Base-by-base conservation (phyloP, 2,888 invertebrate species). In the Latrodectus elegans region DNA sequence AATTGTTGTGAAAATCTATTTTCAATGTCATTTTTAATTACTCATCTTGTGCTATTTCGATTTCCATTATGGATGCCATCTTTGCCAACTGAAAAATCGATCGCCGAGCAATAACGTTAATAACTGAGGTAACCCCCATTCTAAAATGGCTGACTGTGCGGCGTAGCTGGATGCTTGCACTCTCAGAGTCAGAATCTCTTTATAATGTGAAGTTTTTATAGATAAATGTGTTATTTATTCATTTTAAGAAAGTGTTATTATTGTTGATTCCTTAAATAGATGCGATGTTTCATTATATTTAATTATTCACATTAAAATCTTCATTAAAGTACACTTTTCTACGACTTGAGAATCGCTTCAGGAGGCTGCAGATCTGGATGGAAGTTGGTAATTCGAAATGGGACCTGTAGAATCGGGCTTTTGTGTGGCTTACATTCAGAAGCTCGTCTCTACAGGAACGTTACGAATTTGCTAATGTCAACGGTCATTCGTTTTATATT, bases 381-480 rank as follows among this genome's bases (percentile, higher is more conserved):
- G 38, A 53, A n/a, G 3, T 64, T 14, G 53, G 81, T 75, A 77
- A 55, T 86, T 81, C 80, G 86, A 52, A 86, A 86, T 86, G 80
- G 74, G 68, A 64, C 86, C 86, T 86, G 86, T 86, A 86, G 76
- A 81, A 38, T 26, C 80, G 86, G 80, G 86, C 86, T 86, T 76
- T 81, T 86, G 76, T 86, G 81, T 80, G 26, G 17, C 73, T 49
- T 49, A 22, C 53, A 81, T 86, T 86, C 86, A 86, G 86, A 86
- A 86, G 86, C 86, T 86, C 86, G 86, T 86, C 86, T 86, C 86
- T 86, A 86, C 86, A 86, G 86, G 86, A 86, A 86, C 79, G 86
- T 86, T 86, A n/a, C 81, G 80, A 79, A 82, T 52, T 70, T 79
- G 80, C 74, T 55, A 60, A 38, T 38, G 6, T 38, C 38, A 38